Conservation (phyloP, 2,113 vertebrate species). For the Gnathonemus longibarbis region DNA sequence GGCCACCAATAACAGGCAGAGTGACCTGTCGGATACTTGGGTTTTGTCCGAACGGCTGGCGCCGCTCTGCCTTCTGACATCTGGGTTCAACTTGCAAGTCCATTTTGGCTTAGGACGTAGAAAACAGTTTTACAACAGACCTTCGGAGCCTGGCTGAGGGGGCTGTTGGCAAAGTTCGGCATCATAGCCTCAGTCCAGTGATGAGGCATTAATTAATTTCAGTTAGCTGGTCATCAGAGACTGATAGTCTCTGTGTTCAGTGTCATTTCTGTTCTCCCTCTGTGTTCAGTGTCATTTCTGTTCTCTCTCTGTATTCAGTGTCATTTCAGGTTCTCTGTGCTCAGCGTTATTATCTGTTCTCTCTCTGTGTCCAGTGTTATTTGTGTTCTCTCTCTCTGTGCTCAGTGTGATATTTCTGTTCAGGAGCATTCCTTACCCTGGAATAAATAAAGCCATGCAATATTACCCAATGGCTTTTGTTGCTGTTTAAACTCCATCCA, state of each 20-base stretch:
- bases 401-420: neutral
- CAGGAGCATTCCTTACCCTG: neutral
- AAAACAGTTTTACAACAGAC: neutral
- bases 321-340: neutral
- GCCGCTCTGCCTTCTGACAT: neutral
- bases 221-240: neutral
- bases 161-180: neutral
- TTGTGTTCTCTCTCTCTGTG: neutral
- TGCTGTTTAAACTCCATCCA: neutral
- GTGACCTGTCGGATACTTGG: neutral
- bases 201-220: neutral
- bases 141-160: neutral
- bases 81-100: neutral
- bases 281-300: neutral
- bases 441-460: neutral
- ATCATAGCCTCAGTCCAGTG: neutral
- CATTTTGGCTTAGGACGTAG: neutral
- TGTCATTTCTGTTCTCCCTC: neutral
- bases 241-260: neutral
- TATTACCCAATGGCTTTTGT: neutral
- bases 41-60: neutral
- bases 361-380: neutral
- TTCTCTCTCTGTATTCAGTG: neutral
- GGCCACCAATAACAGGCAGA: neutral
- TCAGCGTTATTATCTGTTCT: neutral